Conservation (phyloP, 1,140 invertebrate species). For the Pachypeltis micranthus region DNA sequence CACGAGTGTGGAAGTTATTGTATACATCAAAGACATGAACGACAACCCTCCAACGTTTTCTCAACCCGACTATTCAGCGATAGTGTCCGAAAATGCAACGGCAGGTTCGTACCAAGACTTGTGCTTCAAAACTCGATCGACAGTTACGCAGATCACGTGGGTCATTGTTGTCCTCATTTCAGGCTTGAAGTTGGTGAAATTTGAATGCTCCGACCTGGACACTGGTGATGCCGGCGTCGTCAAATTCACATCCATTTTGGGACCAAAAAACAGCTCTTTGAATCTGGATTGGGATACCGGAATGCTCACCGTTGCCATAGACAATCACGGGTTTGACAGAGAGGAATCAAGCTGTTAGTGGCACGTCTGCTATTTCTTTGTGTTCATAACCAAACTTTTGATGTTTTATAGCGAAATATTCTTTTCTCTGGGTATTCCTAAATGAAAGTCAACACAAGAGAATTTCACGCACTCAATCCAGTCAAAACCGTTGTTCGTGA, state of each 20-base stretch:
- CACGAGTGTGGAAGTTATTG: constrained; percentile 55
- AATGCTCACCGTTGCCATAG: constrained; percentile 60
- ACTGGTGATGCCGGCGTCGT: constrained; percentile 45
- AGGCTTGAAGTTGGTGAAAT: constrained; percentile 27
- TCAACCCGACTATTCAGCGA: constrained; percentile 54
- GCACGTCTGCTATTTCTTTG: too few species aligned
- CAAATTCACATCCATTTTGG: constrained; percentile 53
- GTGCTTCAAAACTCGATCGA: constrained; percentile 1
- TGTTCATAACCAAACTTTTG: too few species aligned
- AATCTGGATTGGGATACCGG: constrained; percentile 65
- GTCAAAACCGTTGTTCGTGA: too few species aligned
- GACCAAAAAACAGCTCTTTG: constrained; percentile 60
- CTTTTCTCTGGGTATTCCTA: too few species aligned
- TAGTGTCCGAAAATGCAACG: constrained; percentile 66
- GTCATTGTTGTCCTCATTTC: neutral
- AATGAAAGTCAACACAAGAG: too few species aligned
- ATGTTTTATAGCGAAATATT: too few species aligned
- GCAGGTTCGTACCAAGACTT: too few species aligned
- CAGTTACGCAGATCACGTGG: neutral
- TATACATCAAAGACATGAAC: constrained; percentile 76
- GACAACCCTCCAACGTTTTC: constrained; percentile 78
- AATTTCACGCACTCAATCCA: too few species aligned
- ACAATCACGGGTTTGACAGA: constrained; percentile 64
- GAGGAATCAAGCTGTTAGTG: constrained; percentile 50
- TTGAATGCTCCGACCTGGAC: constrained; percentile 61